Conservation (phyloP, 2,888 invertebrate genomes). For the Pollenia amentaria region DNA sequence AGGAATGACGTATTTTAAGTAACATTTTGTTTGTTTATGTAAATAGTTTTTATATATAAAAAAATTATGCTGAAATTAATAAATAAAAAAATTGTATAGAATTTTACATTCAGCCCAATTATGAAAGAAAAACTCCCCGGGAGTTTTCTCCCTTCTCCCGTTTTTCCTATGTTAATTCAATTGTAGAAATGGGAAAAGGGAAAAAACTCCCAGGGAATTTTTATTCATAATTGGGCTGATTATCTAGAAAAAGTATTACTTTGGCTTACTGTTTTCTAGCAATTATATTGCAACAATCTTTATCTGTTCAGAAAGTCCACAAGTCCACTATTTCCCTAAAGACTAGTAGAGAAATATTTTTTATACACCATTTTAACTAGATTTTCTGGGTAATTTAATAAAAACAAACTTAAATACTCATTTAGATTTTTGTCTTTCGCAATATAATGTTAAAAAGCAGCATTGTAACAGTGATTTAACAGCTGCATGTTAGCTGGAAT, state of each 20-base stretch:
- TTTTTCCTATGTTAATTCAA: too few relatives aligned
- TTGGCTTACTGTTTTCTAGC: not conserved
- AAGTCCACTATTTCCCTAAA: slow-evolving; percentile 27
- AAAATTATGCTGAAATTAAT: too few relatives aligned
- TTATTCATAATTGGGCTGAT: too few relatives aligned
- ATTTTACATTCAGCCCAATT: too few relatives aligned
- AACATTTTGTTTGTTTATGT: slow-evolving; percentile 77
- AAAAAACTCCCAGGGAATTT: too few relatives aligned
- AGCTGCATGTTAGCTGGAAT: too few relatives aligned
- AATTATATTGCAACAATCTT: not conserved
- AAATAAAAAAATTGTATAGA: not conserved
- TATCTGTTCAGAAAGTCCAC: slow-evolving; percentile 39
- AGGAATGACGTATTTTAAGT: slow-evolving; percentile 82
- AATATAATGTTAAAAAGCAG: not conserved
- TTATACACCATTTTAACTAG: not conserved
- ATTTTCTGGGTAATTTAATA: not conserved
- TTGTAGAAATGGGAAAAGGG: too few relatives aligned
- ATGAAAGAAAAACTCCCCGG: too few relatives aligned
- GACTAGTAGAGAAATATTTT: not conserved
- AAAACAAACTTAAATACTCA: not conserved
- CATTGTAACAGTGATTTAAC: not conserved
- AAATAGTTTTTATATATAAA: too few relatives aligned
- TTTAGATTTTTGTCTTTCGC: not conserved
- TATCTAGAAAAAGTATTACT: not conserved
- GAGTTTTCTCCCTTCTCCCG: too few relatives aligned